Conservation (phyloP, 2,888 invertebrate genomes). For the Fissipunctia ypsillon region DNA sequence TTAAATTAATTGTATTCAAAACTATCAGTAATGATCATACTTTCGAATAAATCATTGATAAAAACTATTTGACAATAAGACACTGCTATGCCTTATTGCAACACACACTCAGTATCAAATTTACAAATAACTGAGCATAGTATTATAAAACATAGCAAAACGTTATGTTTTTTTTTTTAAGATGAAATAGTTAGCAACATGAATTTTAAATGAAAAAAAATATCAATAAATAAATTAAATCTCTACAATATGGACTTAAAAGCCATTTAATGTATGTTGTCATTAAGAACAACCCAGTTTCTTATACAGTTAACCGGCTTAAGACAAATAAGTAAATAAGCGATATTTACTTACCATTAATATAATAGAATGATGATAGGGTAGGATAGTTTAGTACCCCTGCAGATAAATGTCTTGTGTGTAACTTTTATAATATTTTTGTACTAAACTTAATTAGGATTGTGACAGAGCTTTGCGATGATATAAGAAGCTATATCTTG, state of each 20-base stretch:
- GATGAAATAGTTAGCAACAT: too few species aligned
- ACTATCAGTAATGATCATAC: not conserved
- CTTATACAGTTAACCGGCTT: constrained; percentile 8
- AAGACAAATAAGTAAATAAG: not conserved
- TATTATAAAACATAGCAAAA: not conserved
- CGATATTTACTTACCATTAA: not conserved
- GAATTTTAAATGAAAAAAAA: not conserved
- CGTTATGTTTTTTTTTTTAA: too few species aligned
- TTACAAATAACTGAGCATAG: not conserved
- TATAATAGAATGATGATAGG: constrained; percentile 35
- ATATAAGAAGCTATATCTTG: not conserved
- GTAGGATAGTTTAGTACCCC: constrained; percentile 47
- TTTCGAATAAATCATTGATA: not conserved
- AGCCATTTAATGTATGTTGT: not conserved
- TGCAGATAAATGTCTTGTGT: constrained; percentile 48
- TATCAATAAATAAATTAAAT: too few species aligned
- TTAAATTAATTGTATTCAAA: not conserved
- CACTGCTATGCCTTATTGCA: not conserved
- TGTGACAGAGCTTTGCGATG: constrained; percentile 25
- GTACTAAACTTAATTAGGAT: constrained; percentile 39
- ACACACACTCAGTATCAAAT: not conserved
- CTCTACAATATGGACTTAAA: too few species aligned
- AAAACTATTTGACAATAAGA: not conserved
- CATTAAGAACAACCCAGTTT: not conserved
- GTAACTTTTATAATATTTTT: constrained; percentile 62